Base-by-base conservation (phyloP, 2,113 vertebrate species). In the Tragelaphus strepsiceros region DNA sequence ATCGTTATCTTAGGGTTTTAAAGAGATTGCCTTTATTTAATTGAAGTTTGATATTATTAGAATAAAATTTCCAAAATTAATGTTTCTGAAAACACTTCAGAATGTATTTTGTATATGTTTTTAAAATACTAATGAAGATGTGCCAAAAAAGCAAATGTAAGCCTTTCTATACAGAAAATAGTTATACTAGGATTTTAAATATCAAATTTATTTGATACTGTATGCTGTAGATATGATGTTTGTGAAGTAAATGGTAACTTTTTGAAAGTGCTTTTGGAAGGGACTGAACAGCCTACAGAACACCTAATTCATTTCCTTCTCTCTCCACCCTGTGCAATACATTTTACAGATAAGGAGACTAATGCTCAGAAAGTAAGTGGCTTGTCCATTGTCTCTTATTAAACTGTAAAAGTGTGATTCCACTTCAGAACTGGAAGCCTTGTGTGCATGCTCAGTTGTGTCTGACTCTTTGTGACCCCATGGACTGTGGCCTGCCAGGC, bases 51-150 rank as follows among this genome's bases (percentile, higher is more conserved):
- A 53, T 53, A 90, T 78, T 91, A 58, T 61, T 74, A 59, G 67
- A 62, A 88, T 82, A 87, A 64, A 91, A 82, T 80, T 91, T 61
- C 82, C 62, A 85, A 21, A 71, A 39, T 59, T 91, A 91, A 82
- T 87, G 35, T 97, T 92, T 90, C 19, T 90, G 91, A 53, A 82
- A 93, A 49, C 9, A 26, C 7, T 80, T 85, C 4, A 95, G 77
- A 92, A 80, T 97, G 77, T 90, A 78, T 92, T 94, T 83, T 6
- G n/a, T 51, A 58, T 56, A 51, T 51, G 10, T 3, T 90, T 96
- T 90, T 15, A 87, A 97, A 97, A 58, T 94, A 71, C 53, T 62
- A 83, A 89, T 90, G 51, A 95, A 87, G 28, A 10, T 95, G 22
- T 81, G 28, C 53, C 32, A 32, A 32, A 78, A 90, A 83, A 88